Evolutionary conservation across 2,888 invertebrate species (phyloP).

Genomic region (Parnassius orleans): DNA sequence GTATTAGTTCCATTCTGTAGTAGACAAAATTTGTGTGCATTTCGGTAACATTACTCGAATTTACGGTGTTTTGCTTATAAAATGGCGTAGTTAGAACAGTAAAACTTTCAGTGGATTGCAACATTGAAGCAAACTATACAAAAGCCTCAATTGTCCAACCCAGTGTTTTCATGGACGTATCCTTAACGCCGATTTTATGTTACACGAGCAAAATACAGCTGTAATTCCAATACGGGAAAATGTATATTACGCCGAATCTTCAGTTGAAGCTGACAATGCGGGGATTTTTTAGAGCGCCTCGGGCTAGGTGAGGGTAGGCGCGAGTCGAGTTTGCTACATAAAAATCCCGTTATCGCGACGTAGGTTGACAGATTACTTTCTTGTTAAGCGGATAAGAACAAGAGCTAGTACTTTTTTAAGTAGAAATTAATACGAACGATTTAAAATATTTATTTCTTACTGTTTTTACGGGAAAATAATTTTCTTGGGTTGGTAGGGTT

Average conservation of each 20-base stretch:
- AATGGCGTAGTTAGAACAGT: conserved; percentile 57
- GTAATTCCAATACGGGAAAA: conserved; percentile 75
- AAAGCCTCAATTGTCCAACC: conserved; percentile 57
- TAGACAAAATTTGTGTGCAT: conserved; percentile 53
- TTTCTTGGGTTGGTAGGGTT: too few species aligned
- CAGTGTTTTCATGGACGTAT: conserved; percentile 64
- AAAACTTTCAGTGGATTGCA: conserved; percentile 74
- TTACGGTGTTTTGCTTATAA: conserved; percentile 59
- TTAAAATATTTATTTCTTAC: conserved; percentile 31
- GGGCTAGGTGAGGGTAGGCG: conserved; percentile 79
- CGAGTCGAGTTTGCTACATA: conserved; percentile 77
- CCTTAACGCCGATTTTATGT: conserved; percentile 76
- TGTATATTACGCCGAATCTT: conserved; percentile 75
- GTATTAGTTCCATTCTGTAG: conserved; percentile 36
- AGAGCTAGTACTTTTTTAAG: conserved; percentile 72
- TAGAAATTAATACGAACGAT: conserved; percentile 64
- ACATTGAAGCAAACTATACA: conserved; percentile 71
- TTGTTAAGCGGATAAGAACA: conserved; percentile 79
- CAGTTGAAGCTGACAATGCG: conserved; percentile 73
- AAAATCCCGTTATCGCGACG: conserved; percentile 78
- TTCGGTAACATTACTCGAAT: conserved; percentile 48
- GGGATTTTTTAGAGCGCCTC: conserved; percentile 71
- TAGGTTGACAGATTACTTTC: conserved; percentile 79
- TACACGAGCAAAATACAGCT: conserved; percentile 71
- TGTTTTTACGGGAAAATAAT: too few species aligned